Evolutionary conservation across 2,888 invertebrate species (phyloP), one percentile per base, ranked within the genome.

Genomic region (Drosophila yooni): DNA sequence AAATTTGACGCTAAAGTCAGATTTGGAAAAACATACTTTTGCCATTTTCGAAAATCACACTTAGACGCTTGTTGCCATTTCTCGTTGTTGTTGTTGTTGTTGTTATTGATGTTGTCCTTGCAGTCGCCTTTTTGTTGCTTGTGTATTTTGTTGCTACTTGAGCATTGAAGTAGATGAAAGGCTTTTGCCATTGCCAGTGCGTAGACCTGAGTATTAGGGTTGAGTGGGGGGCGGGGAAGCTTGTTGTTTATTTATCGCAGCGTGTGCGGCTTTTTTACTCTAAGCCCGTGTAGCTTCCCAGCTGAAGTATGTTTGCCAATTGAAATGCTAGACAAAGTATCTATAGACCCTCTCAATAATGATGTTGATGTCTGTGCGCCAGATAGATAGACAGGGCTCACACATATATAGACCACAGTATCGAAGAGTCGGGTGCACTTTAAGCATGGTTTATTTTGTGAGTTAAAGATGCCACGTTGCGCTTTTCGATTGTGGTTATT

Each of bases 11-110:
- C 67, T 76, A 82, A 83, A 81, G 86, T 86, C 88, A 83, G 86
- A 83, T 88, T 86, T 87, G 79, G 72, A 82, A 83, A 83, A 89
- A 91, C 90, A 91, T 80, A 89, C 82, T 91, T 90, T 91, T 90
- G 87, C 91, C 87, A 90, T 89, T 91, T 89, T 87, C 87, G 82
- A 88, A 90, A 89, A 91, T 89, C 89, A 83, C 90, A 85, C 85
- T 89, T 85, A 80, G 70, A 71, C 68, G 58, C 56, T 64, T 62
- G 54, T 53, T 54, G 51, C 29, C 40, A 38, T n/a, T 38, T 25
- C 27, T 54, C 54, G 18, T 7, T 27, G 43, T 21, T 77, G 51
- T 66, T 64, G 48, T 61, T 75, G 65, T 72, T 74, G 70, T 62
- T 38, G 18, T 38, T 46, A 63, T 74, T 74, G 71, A 60, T 75